Conservation (phyloP, 2,888 invertebrate genomes). For the Trachelus troglodyta region DNA sequence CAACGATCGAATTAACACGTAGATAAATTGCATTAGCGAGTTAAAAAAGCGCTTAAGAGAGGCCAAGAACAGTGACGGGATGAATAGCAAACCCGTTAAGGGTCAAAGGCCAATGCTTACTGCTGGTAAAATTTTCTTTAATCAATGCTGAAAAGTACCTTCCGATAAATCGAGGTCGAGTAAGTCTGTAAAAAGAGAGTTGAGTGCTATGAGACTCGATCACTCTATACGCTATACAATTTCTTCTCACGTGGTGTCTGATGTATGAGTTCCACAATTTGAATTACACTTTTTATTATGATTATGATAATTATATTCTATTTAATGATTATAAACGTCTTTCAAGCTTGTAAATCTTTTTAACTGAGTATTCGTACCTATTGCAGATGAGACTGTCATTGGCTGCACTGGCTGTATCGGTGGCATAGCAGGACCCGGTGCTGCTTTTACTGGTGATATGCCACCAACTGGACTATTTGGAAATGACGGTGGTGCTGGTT, state of each 20-base stretch:
- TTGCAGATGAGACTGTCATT: slow-evolving; percentile 41
- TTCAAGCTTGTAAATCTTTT: not conserved
- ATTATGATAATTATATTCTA: not conserved
- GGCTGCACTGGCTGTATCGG: slow-evolving; percentile 47
- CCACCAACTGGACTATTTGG: slow-evolving; percentile 62
- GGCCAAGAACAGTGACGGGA: not conserved
- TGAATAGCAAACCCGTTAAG: not conserved
- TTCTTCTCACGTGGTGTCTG: not conserved
- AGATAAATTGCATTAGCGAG: not conserved
- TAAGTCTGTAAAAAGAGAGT: slow-evolving; percentile 57
- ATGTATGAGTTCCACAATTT: not conserved
- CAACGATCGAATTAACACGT: not conserved
- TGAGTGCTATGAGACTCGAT: slow-evolving; percentile 12
- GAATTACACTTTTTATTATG: not conserved
- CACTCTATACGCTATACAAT: not conserved
- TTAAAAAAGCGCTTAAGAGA: not conserved
- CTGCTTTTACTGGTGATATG: slow-evolving; percentile 39
- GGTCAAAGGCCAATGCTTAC: not conserved
- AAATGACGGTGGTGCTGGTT: slow-evolving; percentile 67
- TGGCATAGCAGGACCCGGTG: slow-evolving; percentile 34
- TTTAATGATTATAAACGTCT: not conserved
- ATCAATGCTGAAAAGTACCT: slow-evolving; percentile 38
- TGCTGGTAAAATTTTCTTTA: not conserved
- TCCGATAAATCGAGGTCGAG: slow-evolving; percentile 57
- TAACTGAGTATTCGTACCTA: slow-evolving; percentile 44